Conservation (phyloP, 2,888 invertebrate species). For the Opisthograptis luteolata region DNA sequence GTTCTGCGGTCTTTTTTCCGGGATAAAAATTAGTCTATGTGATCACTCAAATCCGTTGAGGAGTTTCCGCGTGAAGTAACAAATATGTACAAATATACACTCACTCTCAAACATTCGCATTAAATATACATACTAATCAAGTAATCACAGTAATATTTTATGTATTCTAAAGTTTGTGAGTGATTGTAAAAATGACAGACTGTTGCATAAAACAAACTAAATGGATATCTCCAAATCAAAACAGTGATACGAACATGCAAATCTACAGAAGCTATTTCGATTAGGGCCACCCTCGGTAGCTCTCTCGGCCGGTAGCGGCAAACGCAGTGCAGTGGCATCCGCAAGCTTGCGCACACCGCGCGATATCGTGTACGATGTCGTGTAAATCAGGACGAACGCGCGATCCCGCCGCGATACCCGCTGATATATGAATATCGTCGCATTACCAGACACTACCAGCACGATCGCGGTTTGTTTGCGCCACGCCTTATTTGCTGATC, state of each 20-base stretch:
- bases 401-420: slow-evolving; percentile 67
- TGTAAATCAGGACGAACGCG: slow-evolving; percentile 72
- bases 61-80: too few relatives aligned
- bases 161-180: too few relatives aligned
- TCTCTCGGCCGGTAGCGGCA: slow-evolving; percentile 22
- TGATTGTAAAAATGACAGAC: too few relatives aligned
- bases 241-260: slow-evolving; percentile 28
- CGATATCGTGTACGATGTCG: slow-evolving; percentile 60
- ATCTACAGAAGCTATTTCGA: slow-evolving; percentile 33
- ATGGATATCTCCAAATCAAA: slow-evolving; percentile 24
- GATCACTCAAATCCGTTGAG: too few relatives aligned
- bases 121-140: too few relatives aligned
- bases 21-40: too few relatives aligned
- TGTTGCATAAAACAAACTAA: slow-evolving; percentile 14
- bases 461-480: slow-evolving; percentile 41
- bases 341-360: slow-evolving; percentile 48
- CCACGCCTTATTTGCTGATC: slow-evolving; percentile 38
- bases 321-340: slow-evolving; percentile 28
- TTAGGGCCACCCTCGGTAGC: slow-evolving; percentile 47
- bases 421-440: slow-evolving; percentile 76
- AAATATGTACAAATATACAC: too few relatives aligned
- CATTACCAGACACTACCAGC: slow-evolving; percentile 53
- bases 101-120: too few relatives aligned
- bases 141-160: too few relatives aligned
- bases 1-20: too few relatives aligned